Evolutionary conservation across 2,113 vertebrate species (phyloP).

Genomic region (Egretta garzetta): DNA sequence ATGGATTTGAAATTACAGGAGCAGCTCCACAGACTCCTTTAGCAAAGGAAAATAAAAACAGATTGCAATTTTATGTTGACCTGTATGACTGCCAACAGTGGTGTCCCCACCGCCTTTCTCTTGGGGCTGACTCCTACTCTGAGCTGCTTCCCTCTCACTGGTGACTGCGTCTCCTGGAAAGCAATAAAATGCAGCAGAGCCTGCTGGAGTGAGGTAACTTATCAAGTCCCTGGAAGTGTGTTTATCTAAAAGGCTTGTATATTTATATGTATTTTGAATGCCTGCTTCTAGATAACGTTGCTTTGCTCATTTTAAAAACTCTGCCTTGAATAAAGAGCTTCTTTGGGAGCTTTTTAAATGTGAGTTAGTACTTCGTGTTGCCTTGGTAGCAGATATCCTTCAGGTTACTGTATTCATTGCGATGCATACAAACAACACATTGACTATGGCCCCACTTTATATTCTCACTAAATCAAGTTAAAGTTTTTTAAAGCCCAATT

Average conservation of each 20-base stretch:
- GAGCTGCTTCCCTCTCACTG: slow-evolving; percentile 43
- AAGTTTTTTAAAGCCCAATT: slow-evolving; percentile 74
- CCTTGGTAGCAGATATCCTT: slow-evolving; percentile 66
- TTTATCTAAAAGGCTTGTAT: slow-evolving; percentile 66
- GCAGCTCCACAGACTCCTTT: slow-evolving; percentile 58
- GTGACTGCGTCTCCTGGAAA: slow-evolving; percentile 56
- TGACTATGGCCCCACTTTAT: slow-evolving; percentile 70
- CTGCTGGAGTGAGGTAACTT: slow-evolving; percentile 52
- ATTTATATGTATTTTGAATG: slow-evolving; percentile 64
- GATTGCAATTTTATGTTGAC: slow-evolving; percentile 41
- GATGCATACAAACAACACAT: slow-evolving; percentile 71
- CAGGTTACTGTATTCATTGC: slow-evolving; percentile 44
- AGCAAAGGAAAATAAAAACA: slow-evolving; percentile 64
- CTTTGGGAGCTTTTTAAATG: slow-evolving; percentile 65
- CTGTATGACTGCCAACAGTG: slow-evolving; percentile 22
- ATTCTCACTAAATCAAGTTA: slow-evolving; percentile 75
- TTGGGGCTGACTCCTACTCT: slow-evolving; percentile 38
- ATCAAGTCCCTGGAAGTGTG: slow-evolving; percentile 64
- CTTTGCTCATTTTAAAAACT: slow-evolving; percentile 56
- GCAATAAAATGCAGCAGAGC: slow-evolving; percentile 62
- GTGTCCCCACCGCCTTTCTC: slow-evolving; percentile 7
- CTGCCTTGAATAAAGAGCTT: slow-evolving; percentile 63
- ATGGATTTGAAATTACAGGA: slow-evolving; percentile 64
- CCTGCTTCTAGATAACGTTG: slow-evolving; percentile 52
- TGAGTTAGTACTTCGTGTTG: slow-evolving; percentile 53